phyloP scores from a whole-genome alignment of 1,140 invertebrate species.

The Zelostemma sp. region DNA sequence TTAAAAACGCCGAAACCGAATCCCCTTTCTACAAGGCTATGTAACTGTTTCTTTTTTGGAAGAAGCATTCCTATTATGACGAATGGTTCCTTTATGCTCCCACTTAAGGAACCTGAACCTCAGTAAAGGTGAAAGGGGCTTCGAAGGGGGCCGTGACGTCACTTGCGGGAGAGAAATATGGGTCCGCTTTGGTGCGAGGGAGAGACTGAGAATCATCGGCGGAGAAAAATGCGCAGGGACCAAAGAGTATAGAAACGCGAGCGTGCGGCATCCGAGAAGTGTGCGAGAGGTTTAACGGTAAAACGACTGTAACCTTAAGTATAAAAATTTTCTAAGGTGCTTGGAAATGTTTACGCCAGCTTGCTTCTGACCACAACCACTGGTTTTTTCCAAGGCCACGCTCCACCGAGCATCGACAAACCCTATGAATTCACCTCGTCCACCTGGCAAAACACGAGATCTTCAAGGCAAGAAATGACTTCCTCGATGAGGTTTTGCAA shows the following conservation, averaged over 20 bases:
- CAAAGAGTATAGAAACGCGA: constrained; percentile 54
- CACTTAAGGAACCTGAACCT: constrained; percentile 33
- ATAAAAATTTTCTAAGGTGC: constrained; percentile 47
- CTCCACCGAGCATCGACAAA: constrained; percentile 20
- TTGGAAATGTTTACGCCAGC: constrained; percentile 20
- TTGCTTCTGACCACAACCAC: constrained; percentile 52
- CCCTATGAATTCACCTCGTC: background rate
- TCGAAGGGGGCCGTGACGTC: constrained; percentile 46
- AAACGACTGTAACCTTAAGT: constrained; percentile 62
- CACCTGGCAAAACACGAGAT: constrained; percentile 13
- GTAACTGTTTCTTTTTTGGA: too few relatives aligned
- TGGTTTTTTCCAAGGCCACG: constrained; percentile 44
- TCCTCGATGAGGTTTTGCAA: background rate
- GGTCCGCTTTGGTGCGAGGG: too few relatives aligned
- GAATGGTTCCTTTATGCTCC: constrained; percentile 15
- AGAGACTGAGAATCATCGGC: constrained; percentile 8
- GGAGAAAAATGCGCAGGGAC: constrained; percentile 24
- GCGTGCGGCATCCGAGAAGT: constrained; percentile 38
- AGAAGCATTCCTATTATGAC: background rate
- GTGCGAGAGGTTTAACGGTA: constrained; percentile 60
- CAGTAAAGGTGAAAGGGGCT: constrained; percentile 62
- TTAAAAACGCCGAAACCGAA: too few relatives aligned
- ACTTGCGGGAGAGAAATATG: too few relatives aligned
- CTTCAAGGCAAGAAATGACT: constrained; percentile 23
- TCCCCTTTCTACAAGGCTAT: too few relatives aligned